Evolutionary conservation across 2,797 vertebrate genomes (phyloP).

Genomic region (Muraenolepis orangiensis): DNA sequence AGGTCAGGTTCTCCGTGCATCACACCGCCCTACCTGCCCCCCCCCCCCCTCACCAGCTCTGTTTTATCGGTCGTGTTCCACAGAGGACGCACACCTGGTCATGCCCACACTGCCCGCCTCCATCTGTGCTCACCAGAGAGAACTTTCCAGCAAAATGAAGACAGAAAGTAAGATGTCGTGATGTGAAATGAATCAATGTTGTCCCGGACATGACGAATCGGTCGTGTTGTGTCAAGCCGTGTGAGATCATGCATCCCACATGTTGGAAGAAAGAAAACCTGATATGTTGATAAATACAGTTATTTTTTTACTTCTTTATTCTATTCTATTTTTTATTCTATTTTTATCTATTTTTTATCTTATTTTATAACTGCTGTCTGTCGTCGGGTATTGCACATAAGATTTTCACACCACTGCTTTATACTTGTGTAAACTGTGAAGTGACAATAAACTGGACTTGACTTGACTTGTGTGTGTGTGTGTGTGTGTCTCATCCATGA

Average conservation of each 20-base stretch:
- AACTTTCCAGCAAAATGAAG: slow-evolving; percentile 85
- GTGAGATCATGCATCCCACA: slow-evolving; percentile 61
- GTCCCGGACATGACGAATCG: slow-evolving; percentile 56
- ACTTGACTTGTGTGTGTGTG: too few species aligned
- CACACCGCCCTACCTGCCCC: slow-evolving; percentile 53
- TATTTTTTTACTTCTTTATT: too few species aligned
- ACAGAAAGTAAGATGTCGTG: slow-evolving; percentile 83
- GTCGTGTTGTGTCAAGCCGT: slow-evolving; percentile 28
- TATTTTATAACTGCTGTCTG: too few species aligned
- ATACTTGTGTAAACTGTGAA: too few species aligned
- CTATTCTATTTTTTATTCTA: too few species aligned
- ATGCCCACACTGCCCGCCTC: slow-evolving; percentile 84
- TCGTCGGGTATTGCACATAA: too few species aligned
- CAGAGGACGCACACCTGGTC: slow-evolving; percentile 84
- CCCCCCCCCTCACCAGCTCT: slow-evolving; percentile 75
- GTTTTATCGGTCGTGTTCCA: slow-evolving; percentile 80
- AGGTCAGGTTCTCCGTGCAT: neutral
- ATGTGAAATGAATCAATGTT: slow-evolving; percentile 70
- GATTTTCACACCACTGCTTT: too few species aligned
- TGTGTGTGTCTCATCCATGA: too few species aligned
- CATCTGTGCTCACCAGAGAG: slow-evolving; percentile 85
- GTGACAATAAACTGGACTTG: too few species aligned
- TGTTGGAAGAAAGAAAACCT: slow-evolving; percentile 29
- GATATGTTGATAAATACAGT: too few species aligned
- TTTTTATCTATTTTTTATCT: too few species aligned